These are phyloP conservation scores for Aphaenogaster floridana DNA, from an alignment of 1,140 invertebrate species.

Conservation along the genomic window DNA sequence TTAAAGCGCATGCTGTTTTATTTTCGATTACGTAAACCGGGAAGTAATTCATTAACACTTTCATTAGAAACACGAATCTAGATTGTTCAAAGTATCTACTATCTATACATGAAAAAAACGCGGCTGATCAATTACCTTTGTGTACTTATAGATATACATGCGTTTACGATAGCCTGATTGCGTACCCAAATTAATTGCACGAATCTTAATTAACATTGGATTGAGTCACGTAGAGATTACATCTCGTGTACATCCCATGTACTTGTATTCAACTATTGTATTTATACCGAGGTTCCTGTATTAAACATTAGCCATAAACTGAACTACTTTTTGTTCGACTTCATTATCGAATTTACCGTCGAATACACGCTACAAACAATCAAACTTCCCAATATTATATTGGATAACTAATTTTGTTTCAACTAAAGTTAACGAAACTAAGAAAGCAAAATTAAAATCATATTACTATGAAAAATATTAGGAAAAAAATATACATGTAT, in stretches of 20 bases:
- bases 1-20: background rate
- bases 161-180: slow-evolving; percentile 21
- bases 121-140: background rate
- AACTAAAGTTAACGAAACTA: background rate
- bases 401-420: background rate
- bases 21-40: background rate
- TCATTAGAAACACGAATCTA: background rate
- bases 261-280: background rate
- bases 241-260: slow-evolving; percentile 35
- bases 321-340: slow-evolving; percentile 11
- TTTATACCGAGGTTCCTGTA: background rate
- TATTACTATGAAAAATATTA: background rate
- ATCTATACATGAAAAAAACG: background rate
- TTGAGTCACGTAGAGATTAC: slow-evolving; percentile 68
- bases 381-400: background rate
- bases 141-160: background rate
- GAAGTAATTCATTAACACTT: background rate
- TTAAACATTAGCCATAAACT: slow-evolving; percentile 23
- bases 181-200: slow-evolving; percentile 75
- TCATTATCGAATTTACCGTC: background rate
- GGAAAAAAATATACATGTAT: background rate
- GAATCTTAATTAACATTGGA: slow-evolving; percentile 71
- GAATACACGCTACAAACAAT: background rate
- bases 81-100: background rate
- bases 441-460: background rate